phyloP scores from a whole-genome alignment of 2,797 vertebrate genomes.

The Sebastes vulpes region DNA sequence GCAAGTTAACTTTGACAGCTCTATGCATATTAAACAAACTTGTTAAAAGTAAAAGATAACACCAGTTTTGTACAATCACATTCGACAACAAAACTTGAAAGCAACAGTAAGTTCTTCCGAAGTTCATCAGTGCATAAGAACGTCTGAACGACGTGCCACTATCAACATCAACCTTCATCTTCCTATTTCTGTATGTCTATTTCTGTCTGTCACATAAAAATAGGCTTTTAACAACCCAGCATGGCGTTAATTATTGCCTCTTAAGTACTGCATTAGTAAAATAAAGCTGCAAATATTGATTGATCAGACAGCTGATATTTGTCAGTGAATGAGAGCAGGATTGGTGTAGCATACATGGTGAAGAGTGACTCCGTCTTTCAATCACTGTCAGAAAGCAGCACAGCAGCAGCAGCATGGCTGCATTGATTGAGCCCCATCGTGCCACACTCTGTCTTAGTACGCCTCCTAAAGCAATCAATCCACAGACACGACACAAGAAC shows the following conservation, averaged over 20 bases:
- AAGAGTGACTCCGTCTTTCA: conserved; percentile 74
- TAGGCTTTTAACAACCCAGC: conserved; percentile 88
- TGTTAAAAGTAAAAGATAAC: background rate
- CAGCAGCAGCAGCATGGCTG: conserved; percentile 58
- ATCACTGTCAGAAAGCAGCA: conserved; percentile 79
- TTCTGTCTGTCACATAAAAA: conserved; percentile 89
- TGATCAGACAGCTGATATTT: conserved; percentile 82
- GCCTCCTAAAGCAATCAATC: conserved; percentile 81
- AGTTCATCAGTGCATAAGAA: conserved; percentile 35
- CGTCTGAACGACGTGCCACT: conserved; percentile 50
- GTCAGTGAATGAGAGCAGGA: conserved; percentile 69
- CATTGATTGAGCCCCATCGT: conserved; percentile 67
- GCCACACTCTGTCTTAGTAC: conserved; percentile 62
- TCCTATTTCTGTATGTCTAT: conserved; percentile 86
- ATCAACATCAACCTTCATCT: conserved; percentile 78
- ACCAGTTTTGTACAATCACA: conserved; percentile 3
- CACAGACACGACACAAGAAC: conserved; percentile 53
- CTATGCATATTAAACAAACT: background rate
- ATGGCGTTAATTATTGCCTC: conserved; percentile 84
- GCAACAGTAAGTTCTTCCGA: conserved; percentile 31
- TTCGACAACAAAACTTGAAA: conserved; percentile 34
- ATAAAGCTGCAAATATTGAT: conserved; percentile 87
- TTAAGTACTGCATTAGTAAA: conserved; percentile 83
- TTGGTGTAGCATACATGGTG: conserved; percentile 60
- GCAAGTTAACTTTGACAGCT: background rate